A percentile compares a stretch with the other conserved stretches of the same genome.
Evolutionary conservation across 92 coral and sea anemone genomes (phyloP).

Genomic region (Siderastrea radians): DNA sequence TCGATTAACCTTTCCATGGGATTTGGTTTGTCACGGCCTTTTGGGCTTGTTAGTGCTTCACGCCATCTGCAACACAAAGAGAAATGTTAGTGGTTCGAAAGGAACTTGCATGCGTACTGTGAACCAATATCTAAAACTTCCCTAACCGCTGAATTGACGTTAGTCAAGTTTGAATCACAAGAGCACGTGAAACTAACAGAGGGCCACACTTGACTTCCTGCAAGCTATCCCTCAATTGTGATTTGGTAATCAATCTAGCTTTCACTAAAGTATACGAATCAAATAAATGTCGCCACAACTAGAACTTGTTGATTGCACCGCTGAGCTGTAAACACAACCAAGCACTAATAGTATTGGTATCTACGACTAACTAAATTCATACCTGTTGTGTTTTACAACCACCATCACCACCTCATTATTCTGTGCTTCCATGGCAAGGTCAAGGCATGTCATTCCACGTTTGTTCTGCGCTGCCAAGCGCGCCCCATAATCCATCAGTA

Average conservation of each 20-base stretch:
- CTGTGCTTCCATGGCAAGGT: slow-evolving; percentile 64
- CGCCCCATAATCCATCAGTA: slow-evolving; percentile 56
- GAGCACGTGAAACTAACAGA: too few species aligned
- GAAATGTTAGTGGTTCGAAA: background rate
- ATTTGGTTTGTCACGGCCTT: slow-evolving; percentile 13
- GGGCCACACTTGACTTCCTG: too few species aligned
- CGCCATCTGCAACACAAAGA: slow-evolving; percentile 67
- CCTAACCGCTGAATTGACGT: too few species aligned
- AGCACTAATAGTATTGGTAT: too few species aligned
- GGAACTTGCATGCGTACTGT: background rate
- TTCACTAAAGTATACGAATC: too few species aligned
- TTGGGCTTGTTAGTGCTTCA: slow-evolving; percentile 52
- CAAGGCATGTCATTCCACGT: slow-evolving; percentile 52
- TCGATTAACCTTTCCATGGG: slow-evolving; percentile 64
- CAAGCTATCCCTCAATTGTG: too few species aligned
- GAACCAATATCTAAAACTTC: too few species aligned
- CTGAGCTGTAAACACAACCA: too few species aligned
- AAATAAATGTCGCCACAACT: too few species aligned
- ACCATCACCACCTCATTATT: slow-evolving; percentile 68
- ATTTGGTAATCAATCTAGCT: too few species aligned
- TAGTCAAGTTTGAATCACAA: too few species aligned
- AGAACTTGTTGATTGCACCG: too few species aligned
- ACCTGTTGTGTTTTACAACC: slow-evolving; percentile 71
- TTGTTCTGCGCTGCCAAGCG: slow-evolving; percentile 43
- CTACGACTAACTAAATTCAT: background rate